A percentile compares a stretch with the other conserved stretches of the same genome.
Evolutionary conservation across 2,113 vertebrate species (phyloP).

Genomic region (Prinia subflava): DNA sequence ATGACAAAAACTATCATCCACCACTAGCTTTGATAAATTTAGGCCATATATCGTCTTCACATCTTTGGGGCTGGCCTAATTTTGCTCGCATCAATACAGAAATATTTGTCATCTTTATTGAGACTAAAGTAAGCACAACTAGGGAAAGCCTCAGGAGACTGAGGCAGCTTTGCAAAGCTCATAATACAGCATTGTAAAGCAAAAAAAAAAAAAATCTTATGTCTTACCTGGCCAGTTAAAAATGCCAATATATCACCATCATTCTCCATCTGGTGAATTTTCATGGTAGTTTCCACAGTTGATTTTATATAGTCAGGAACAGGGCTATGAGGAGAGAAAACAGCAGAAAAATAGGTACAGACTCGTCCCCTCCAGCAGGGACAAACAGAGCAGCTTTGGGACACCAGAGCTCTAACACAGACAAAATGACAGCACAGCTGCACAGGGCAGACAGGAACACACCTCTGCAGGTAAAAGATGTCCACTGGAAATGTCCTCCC

Average conservation of each 20-base stretch:
- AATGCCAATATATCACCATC: slow-evolving; percentile 94
- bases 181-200: background rate
- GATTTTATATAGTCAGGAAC: slow-evolving; percentile 97
- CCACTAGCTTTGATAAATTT: background rate
- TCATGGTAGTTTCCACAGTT: slow-evolving; percentile 94
- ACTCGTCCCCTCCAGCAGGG: background rate
- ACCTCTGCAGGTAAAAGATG: slow-evolving; percentile 97
- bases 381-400: background rate
- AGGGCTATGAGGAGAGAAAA: slow-evolving; percentile 75
- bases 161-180: background rate
- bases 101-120: background rate
- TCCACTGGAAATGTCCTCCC: slow-evolving; percentile 95
- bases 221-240: slow-evolving; percentile 92
- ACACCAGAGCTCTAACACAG: background rate
- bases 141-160: background rate
- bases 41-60: background rate
- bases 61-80: background rate
- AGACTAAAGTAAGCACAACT: background rate
- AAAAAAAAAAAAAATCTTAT: background rate
- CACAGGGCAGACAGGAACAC: slow-evolving; percentile 24
- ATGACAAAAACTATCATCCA: background rate
- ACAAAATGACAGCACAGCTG: background rate
- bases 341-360: background rate
- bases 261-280: slow-evolving; percentile 94
- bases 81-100: background rate